Evolutionary conservation across 2,888 invertebrate genomes (phyloP), one percentile per base, ranked within the genome.

Genomic region (Bhutanitis thaidina): DNA sequence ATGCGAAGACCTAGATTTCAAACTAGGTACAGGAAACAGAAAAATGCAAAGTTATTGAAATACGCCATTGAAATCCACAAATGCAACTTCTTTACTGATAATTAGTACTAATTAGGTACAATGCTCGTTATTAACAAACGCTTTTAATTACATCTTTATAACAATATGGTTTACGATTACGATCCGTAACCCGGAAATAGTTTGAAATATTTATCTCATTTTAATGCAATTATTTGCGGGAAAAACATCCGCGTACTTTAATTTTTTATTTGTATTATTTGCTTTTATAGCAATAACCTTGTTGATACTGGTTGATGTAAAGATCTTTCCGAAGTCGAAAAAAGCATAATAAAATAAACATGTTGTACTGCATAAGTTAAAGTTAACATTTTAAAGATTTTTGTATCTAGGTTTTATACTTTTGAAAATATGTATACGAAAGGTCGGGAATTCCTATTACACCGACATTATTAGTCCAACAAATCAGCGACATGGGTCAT

Each of bases 241-340:
- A 30, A 1, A 35, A 16, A 36, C 41, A 41, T 49, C 41, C 41
- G 49, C 29, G 9, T 43, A 7, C 29, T 36, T 36, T 12, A 12
- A 12, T 36, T 40, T 36, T 41, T 25, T 15, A 40, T 36, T 14
- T 29, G 16, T 30, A 41, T 48, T 41, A 35, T 41, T 16, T 36
- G 16, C 27, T 36, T 37, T 40, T 35, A 5, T 40, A 40, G 29
- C 29, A n/a, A 30, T 16, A 43, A 43, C 41, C 41, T 49, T 49
- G 41, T 43, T 15, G 27, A 10, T 43, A 43, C 41, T 41, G 49
- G 49, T 49, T 29, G 20, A 43, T 43, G 3, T 43, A 27, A 32
- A 20, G 20, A 20, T 20, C 20, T 20, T 20, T 39, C 30, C 29
- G 37, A 13, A 36, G 16, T 12, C 36, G 36, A 36, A 35, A 43